Base-by-base conservation (phyloP, 1,140 invertebrate species). In the Hyphantria cunea region DNA sequence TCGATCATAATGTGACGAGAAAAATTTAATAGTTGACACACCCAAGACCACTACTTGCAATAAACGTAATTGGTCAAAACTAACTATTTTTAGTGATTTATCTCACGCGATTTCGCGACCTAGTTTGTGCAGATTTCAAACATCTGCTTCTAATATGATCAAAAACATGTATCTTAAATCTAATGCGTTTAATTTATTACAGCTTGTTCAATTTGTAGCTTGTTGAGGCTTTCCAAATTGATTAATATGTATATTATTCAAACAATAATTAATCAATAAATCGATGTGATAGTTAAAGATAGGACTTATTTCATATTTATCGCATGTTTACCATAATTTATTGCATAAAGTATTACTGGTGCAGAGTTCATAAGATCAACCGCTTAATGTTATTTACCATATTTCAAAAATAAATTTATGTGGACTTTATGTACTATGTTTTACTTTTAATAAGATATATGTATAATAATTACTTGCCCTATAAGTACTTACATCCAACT, bases 221-320 rank as follows among this genome's bases (percentile, higher is more conserved):
- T 58, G 55, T 49, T 58, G 37, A 15, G 10, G 17, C 55, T 58
- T 58, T 58, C 17, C 42, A n/a, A 55, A 52, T 44, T 55, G 41
- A 32, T 47, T 32, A 13, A 45, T 55, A 5, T 25, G 17, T 3
- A 3, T 25, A 25, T 25, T 25, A 25, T 34, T 47, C n/a, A 33
- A 45, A 32, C 13, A 9, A 33, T 15, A 33, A 55, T 45, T 47
- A 31, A 47, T 55, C 32, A 39, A 9, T n/a, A 34, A 44, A 55
- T 45, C 12, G 31, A 13, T 11, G 31, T n/a, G n/a, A n/a, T n/a
- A n/a, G n/a, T n/a, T n/a, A n/a, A n/a, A n/a, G n/a, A n/a, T n/a
- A n/a, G n/a, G n/a, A n/a, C n/a, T n/a, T n/a, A n/a, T n/a, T n/a
- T n/a, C n/a, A n/a, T n/a, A n/a, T n/a, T n/a, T n/a, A n/a, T n/a